phyloP scores from a whole-genome alignment of 2,113 vertebrate species.

The Reinhardtius hippoglossoides region DNA sequence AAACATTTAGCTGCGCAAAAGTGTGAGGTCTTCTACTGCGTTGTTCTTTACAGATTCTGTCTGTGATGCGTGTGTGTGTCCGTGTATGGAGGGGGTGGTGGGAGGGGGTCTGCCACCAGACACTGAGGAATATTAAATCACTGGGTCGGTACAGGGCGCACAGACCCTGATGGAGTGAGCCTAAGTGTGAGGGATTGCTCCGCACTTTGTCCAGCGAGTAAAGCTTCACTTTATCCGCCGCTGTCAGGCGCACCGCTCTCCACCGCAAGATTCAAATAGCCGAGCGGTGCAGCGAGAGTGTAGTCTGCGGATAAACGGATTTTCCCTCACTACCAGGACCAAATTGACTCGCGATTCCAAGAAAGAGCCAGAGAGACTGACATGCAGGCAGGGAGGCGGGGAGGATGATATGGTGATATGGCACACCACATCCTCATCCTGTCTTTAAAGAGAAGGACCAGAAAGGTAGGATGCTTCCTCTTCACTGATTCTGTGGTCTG shows the following conservation, averaged over 20 bases:
- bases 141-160: slow-evolving; percentile 12
- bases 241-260: slow-evolving; percentile 50
- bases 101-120: slow-evolving; percentile 16
- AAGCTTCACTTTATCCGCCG: slow-evolving; percentile 70
- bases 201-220: slow-evolving; percentile 60
- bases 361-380: not conserved
- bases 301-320: slow-evolving; percentile 61
- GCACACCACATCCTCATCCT: slow-evolving; percentile 20
- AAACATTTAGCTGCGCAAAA: not conserved
- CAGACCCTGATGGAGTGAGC: slow-evolving; percentile 63
- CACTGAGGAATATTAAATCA: slow-evolving; percentile 58
- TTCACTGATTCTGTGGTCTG: not conserved
- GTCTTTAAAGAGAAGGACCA: slow-evolving; percentile 5
- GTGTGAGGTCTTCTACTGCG: not conserved
- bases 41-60: not conserved
- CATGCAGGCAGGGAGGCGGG: not conserved
- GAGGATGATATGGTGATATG: not conserved
- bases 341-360: slow-evolving; percentile 41
- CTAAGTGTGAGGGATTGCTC: slow-evolving; percentile 63
- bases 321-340: slow-evolving; percentile 37
- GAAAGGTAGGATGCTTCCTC: slow-evolving; percentile 46
- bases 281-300: slow-evolving; percentile 24
- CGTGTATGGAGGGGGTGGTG: not conserved
- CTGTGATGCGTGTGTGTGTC: not conserved
- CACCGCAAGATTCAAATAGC: slow-evolving; percentile 40